Conservation (phyloP, 2,888 invertebrate species). For the Stenichneumon culpator region DNA sequence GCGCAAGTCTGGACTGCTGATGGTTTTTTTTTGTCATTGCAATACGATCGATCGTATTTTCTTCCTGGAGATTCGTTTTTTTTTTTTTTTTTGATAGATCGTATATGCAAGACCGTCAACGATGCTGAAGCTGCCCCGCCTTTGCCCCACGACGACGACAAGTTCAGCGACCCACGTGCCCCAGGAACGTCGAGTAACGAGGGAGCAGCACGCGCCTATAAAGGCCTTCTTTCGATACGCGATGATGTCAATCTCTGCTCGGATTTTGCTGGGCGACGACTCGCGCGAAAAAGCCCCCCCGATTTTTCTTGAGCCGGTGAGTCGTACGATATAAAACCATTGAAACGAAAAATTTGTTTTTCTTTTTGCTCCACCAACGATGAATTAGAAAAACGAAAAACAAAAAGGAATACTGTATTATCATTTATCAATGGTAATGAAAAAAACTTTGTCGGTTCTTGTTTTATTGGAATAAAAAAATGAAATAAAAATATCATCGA, state of each 20-base stretch:
- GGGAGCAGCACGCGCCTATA: conserved; percentile 73
- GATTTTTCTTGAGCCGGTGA: conserved; percentile 37
- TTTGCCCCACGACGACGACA: conserved; percentile 69
- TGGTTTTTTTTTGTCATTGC: conserved; percentile 31
- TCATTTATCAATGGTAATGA: too few relatives aligned
- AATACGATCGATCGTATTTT: conserved; percentile 52
- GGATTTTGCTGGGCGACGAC: conserved; percentile 74
- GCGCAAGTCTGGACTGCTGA: conserved; percentile 41
- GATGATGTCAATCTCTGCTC: conserved; percentile 79
- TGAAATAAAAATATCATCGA: too few relatives aligned
- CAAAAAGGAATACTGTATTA: not conserved
- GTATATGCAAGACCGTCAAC: conserved; percentile 37
- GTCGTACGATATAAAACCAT: conserved; percentile 25
- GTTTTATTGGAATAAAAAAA: too few relatives aligned
- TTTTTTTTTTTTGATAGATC: not conserved
- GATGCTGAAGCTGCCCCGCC: conserved; percentile 74
- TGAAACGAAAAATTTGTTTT: not conserved
- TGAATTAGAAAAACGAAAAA: not conserved
- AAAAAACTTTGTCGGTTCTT: too few relatives aligned
- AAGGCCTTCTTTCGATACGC: conserved; percentile 79
- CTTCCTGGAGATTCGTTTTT: conserved; percentile 5
- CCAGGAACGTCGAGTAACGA: conserved; percentile 33
- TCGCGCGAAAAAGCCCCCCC: not conserved
- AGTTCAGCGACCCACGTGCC: conserved; percentile 80
- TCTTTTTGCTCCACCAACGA: not conserved